Conservation (phyloP, 2,113 vertebrate species). For the Thinocorus orbignyianus region DNA sequence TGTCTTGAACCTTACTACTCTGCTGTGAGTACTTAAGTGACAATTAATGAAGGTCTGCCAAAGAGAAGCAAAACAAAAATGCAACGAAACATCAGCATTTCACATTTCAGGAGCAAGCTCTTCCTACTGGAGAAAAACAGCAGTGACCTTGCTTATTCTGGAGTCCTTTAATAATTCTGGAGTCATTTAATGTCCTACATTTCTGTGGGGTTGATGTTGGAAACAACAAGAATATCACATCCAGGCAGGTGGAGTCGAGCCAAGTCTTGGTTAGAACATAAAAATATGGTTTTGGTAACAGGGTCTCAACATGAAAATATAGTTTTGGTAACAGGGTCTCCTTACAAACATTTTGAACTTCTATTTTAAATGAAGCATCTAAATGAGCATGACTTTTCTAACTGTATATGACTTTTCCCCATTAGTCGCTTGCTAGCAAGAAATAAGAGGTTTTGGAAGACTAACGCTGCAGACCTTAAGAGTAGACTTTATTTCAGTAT, state of each 20-base stretch:
- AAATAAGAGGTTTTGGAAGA: background rate
- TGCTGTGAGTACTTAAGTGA: background rate
- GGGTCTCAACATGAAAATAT: fast-evolving
- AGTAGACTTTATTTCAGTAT: background rate
- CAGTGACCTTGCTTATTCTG: background rate
- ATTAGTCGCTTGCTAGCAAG: background rate
- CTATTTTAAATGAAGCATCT: background rate
- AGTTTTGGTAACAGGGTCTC: background rate
- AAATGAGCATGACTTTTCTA: background rate
- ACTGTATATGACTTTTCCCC: background rate
- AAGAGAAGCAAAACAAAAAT: background rate
- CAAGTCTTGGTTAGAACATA: background rate
- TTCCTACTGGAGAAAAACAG: background rate
- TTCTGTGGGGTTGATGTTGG: background rate
- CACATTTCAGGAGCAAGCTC: background rate
- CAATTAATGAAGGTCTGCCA: background rate
- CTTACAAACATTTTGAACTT: background rate
- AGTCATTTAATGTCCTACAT: background rate
- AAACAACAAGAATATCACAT: background rate
- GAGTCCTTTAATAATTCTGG: too few relatives aligned
- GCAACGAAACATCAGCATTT: background rate
- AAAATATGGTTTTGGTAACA: background rate
- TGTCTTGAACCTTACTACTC: background rate
- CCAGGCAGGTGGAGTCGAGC: background rate
- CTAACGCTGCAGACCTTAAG: background rate